Conservation (phyloP, 2,797 vertebrate genomes). For the Amblyopsis hoosieri region DNA sequence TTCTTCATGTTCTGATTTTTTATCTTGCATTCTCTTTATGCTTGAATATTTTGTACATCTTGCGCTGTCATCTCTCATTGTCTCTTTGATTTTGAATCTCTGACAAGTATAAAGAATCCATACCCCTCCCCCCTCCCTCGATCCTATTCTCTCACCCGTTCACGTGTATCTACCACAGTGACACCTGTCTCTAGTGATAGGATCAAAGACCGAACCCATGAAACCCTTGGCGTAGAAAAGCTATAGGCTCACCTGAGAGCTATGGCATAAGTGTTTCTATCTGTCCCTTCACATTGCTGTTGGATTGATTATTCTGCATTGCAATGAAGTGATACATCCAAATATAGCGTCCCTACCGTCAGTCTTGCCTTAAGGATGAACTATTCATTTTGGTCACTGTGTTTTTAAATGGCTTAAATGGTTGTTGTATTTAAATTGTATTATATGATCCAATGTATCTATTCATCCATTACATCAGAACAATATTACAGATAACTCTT, state of each 20-base stretch:
- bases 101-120: slow-evolving; percentile 42
- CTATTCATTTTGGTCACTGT: too few species aligned
- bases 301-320: too few species aligned
- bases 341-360: too few species aligned
- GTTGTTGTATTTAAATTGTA: too few species aligned
- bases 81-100: slow-evolving; percentile 42
- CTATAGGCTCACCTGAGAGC: slow-evolving; percentile 7
- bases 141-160: slow-evolving; percentile 23
- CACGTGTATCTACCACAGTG: slow-evolving; percentile 28
- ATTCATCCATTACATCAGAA: too few species aligned
- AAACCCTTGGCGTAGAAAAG: slow-evolving; percentile 22
- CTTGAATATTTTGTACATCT: slow-evolving; percentile 30
- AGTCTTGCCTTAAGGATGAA: too few species aligned
- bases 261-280: slow-evolving; percentile 10
- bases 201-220: slow-evolving; percentile 43
- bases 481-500: too few species aligned
- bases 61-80: slow-evolving; percentile 17
- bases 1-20: slow-evolving; percentile 18
- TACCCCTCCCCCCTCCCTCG: slow-evolving; percentile 16
- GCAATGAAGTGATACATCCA: too few species aligned
- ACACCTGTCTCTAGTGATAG: slow-evolving; percentile 49
- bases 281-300: neutral
- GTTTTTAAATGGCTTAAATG: too few species aligned
- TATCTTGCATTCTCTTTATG: slow-evolving; percentile 31
- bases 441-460: too few species aligned